Conservation (phyloP, 2,888 invertebrate genomes). For the Deilephila elpenor region DNA sequence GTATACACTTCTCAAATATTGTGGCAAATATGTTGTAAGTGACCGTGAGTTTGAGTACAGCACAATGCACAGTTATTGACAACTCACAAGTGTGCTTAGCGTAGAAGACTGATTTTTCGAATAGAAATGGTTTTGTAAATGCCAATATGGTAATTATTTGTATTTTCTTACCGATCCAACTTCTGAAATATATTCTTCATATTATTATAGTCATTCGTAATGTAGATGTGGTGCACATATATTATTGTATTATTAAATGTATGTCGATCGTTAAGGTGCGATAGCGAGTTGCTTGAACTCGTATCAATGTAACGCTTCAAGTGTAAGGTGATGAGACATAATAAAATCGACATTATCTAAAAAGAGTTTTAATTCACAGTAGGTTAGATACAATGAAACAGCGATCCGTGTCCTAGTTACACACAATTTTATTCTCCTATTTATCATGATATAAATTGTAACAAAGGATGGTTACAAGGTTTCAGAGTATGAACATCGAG, state of each 20-base stretch:
- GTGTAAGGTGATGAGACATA: constrained; percentile 67
- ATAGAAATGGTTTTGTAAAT: constrained; percentile 34
- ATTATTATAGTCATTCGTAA: constrained; percentile 22
- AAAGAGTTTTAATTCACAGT: constrained; percentile 47
- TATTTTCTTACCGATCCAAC: constrained; percentile 23
- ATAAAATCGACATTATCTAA: constrained; percentile 67
- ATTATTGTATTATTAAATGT: constrained; percentile 21
- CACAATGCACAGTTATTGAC: constrained; percentile 54
- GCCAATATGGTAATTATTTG: constrained; percentile 5
- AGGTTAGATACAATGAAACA: constrained; percentile 65
- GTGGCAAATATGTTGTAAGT: constrained; percentile 32
- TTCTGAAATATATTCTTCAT: constrained; percentile 29
- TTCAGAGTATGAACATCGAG: constrained; percentile 65
- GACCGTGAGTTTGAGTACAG: constrained; percentile 39
- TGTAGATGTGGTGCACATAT: constrained; percentile 38
- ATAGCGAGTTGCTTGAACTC: constrained; percentile 32
- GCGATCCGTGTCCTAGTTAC: constrained; percentile 73
- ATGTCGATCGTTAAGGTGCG: constrained; percentile 27
- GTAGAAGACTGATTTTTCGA: constrained; percentile 79
- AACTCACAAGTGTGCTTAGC: constrained; percentile 68
- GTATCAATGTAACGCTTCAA: constrained; percentile 55
- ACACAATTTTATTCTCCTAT: constrained; percentile 81
- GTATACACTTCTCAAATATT: constrained; percentile 34
- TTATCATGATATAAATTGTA: constrained; percentile 81
- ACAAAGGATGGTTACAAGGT: constrained; percentile 78